Base-by-base conservation (phyloP, 2,888 invertebrate species). In the Scaptomyza reducta region DNA sequence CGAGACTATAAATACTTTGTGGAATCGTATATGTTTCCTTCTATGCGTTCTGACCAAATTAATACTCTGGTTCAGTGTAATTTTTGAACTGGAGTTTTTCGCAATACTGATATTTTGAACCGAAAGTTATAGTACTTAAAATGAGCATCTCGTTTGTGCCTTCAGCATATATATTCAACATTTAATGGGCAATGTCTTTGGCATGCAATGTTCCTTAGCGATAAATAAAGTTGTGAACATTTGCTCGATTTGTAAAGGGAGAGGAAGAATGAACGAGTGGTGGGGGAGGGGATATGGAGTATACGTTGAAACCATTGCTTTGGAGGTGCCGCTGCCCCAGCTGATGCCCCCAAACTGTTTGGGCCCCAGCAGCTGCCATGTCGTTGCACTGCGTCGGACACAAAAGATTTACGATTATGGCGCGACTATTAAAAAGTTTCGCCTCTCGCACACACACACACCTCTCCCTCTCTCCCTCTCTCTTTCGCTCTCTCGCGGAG, bases 391-490 rank as follows among this genome's bases (percentile, higher is more conserved):
- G 85, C 1, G 88, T 89, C 79, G 80, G 87, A 79, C 86, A 87
- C 86, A 79, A 79, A 89, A 89, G 90, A 89, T 89, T 89, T 90
- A 89, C 89, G 89, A 90, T 89, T 89, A 89, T 89, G 89, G 88
- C 79, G 78, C 77, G 90, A 88, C 89, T 90, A 89, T 89, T 89
- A 90, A 89, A 85, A 89, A 89, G 89, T 90, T 90, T 88, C 87
- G 84, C 87, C 87, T 88, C 79, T 77, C 70, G 70, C 71, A 77
- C 87, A 77, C 82, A 82, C 87, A 22, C 1, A 22, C 22, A 1
- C 3, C 22, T 22, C 85, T 78, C 35, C 14, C 38, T 1, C 38
- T 2, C 16, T 4, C 1, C 9, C 38, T 7, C 38, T 0, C 35
- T 35, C 35, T 25, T 25, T 25, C 31, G 11, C 11, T 31, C 6